phyloP scores from a whole-genome alignment of 2,113 vertebrate genomes.

The Engystomops pustulosus region DNA sequence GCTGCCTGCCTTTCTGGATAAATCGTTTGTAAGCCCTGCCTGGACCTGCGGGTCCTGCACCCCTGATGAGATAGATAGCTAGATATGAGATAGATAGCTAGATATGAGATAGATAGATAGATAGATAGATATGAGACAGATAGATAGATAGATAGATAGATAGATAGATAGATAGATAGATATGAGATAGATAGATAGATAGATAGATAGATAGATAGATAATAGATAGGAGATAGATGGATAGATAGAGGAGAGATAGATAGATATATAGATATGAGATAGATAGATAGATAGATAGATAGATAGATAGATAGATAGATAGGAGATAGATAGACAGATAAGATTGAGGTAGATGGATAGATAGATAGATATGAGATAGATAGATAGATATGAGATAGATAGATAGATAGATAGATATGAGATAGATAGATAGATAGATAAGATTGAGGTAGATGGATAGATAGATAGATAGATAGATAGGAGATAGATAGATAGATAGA shows the following conservation, averaged over 20 bases:
- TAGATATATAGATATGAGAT: not conserved
- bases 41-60: too few relatives aligned
- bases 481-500: not conserved
- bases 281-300: not conserved
- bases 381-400: not conserved
- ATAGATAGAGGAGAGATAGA: too few relatives aligned
- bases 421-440: not conserved
- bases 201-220: not conserved
- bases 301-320: conserved; percentile 7
- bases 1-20: too few relatives aligned
- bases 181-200: conserved; percentile 3
- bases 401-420: not conserved
- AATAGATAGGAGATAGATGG: too few relatives aligned
- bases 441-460: not conserved
- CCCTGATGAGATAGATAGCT: not conserved
- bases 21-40: too few relatives aligned
- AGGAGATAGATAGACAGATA: not conserved
- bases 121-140: not conserved
- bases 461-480: conserved; percentile 3
- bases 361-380: not conserved
- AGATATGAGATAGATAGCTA: conserved; percentile 10
- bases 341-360: conserved; percentile 3
- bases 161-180: conserved; percentile 15
- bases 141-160: not conserved
- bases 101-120: conserved; percentile 2